These are phyloP conservation scores for Ctenoplectra terminalis DNA, from an alignment of 1,140 invertebrate species.

Conservation along the genomic window DNA sequence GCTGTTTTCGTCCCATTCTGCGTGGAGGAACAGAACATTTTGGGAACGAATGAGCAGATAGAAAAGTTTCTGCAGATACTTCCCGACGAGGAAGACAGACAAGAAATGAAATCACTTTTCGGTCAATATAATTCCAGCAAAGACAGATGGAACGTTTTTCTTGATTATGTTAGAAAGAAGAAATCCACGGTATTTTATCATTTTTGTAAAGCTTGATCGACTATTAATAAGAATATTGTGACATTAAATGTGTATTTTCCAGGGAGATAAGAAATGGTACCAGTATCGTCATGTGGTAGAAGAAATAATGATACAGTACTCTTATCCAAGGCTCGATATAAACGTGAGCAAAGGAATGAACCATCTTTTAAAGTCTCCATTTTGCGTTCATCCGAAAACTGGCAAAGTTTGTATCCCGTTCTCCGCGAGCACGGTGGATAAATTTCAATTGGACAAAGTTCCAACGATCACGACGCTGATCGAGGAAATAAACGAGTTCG, in stretches of 20 bases:
- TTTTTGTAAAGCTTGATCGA: slow-evolving; percentile 36
- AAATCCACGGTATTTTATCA: slow-evolving; percentile 72
- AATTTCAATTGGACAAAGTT: slow-evolving; percentile 90
- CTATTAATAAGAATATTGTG: slow-evolving; percentile 51
- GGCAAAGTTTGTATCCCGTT: slow-evolving; percentile 96
- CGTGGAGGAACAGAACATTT: slow-evolving; percentile 90
- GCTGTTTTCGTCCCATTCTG: slow-evolving; percentile 88
- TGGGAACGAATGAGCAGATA: slow-evolving; percentile 86
- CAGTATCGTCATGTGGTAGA: slow-evolving; percentile 85
- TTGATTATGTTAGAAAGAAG: slow-evolving; percentile 80
- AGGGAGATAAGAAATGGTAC: slow-evolving; percentile 76
- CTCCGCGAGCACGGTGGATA: slow-evolving; percentile 87
- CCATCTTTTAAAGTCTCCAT: slow-evolving; percentile 98
- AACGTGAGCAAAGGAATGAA: slow-evolving; percentile 98
- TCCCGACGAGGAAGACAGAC: slow-evolving; percentile 86
- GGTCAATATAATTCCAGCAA: slow-evolving; percentile 77
- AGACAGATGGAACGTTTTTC: slow-evolving; percentile 86
- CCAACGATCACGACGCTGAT: slow-evolving; percentile 88
- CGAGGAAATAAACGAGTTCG: slow-evolving; percentile 87
- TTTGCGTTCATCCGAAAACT: slow-evolving; percentile 99
- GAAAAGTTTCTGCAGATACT: slow-evolving; percentile 88
- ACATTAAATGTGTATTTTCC: slow-evolving; percentile 41
- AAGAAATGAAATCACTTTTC: slow-evolving; percentile 75
- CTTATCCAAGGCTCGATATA: slow-evolving; percentile 97
- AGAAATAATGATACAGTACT: slow-evolving; percentile 92